Base-by-base conservation (phyloP, 2,888 invertebrate genomes). In the Chaitophorus viminalis region DNA sequence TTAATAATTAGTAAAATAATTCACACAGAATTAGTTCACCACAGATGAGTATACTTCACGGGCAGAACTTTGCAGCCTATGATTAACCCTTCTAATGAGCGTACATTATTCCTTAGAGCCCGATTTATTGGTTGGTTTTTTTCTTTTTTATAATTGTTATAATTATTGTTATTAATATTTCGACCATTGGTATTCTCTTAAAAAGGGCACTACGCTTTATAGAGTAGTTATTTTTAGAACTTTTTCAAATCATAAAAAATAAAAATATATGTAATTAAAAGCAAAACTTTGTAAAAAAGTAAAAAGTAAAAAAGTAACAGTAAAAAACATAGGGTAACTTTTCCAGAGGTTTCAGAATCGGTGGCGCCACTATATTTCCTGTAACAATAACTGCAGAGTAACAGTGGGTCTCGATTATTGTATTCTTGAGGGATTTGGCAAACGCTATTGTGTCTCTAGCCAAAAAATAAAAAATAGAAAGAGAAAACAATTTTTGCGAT, bases 351-450 rank as follows among this genome's bases (percentile, higher is more conserved):
- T 82, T 46, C 31, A 46, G 70, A 68, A 31, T 70, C 6, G 31
- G 68, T 29, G 68, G 29, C 46, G 46, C 70, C 31, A 21, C 4
- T 11, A 31, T 70, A 31, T 82, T 70, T 25, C 46, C 21, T 25
- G 70, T 70, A 31, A 82, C 65, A 68, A 81, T 81, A 81, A 68
- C 68, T 31, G n/a, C n/a, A n/a, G 70, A 36, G 33, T 21, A 72
- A 60, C 33, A 76, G 76, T 25, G 76, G 76, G 36, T 76, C 46
- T 39, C 75, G 60, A 76, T 84, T 84, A 82, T 84, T 84, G 65
- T 84, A 76, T 84, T 84, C 84, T 46, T 84, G 39, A 84, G 65
- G 46, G 84, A 76, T 84, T 84, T 84, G 84, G 84, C 84, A 84
- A 76, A 76, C 39, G 14, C 25, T 84, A 65, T 75, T 46, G 76